Evolutionary conservation across 2,797 vertebrate species (phyloP).

Genomic region (Salarias fasciatus): DNA sequence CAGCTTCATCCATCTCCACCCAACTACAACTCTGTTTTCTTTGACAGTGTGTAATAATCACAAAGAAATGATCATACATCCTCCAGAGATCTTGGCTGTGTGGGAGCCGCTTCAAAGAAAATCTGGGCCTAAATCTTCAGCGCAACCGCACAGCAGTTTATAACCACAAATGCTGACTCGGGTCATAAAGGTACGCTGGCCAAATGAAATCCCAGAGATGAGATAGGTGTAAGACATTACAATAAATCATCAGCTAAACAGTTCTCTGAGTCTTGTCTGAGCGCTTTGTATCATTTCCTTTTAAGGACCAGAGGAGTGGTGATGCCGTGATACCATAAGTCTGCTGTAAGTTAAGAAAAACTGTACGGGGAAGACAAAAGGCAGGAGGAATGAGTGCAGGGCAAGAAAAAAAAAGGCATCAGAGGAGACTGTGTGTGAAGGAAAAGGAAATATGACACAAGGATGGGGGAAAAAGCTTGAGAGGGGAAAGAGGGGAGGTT

Average conservation of each 20-base stretch:
- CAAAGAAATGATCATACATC: not conserved
- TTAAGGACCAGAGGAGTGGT: conserved; percentile 44
- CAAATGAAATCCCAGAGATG: conserved; percentile 33
- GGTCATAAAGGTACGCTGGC: conserved; percentile 21
- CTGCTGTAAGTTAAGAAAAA: conserved; percentile 10
- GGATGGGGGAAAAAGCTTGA: not conserved
- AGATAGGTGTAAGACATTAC: conserved; percentile 21
- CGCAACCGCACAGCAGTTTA: conserved; percentile 7
- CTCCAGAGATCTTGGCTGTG: conserved; percentile 3
- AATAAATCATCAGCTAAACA: conserved; percentile 56
- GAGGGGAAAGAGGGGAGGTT: conserved; percentile 3
- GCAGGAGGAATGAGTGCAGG: conserved; percentile 24
- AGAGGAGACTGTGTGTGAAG: not conserved
- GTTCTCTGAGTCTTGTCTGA: conserved; percentile 20
- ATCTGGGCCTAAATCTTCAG: not conserved
- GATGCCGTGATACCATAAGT: conserved; percentile 13
- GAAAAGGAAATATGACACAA: not conserved
- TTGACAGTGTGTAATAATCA: conserved; percentile 2
- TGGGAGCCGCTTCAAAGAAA: not conserved
- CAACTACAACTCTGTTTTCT: conserved; percentile 21
- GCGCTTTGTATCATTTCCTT: conserved; percentile 49
- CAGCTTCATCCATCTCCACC: conserved; percentile 12
- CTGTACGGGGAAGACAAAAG: conserved; percentile 6
- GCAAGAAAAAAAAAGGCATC: not conserved
- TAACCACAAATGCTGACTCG: conserved; percentile 15